These are phyloP conservation scores for Tetrao urogallus DNA, from an alignment of 2,113 vertebrate species.

Conservation along the genomic window DNA sequence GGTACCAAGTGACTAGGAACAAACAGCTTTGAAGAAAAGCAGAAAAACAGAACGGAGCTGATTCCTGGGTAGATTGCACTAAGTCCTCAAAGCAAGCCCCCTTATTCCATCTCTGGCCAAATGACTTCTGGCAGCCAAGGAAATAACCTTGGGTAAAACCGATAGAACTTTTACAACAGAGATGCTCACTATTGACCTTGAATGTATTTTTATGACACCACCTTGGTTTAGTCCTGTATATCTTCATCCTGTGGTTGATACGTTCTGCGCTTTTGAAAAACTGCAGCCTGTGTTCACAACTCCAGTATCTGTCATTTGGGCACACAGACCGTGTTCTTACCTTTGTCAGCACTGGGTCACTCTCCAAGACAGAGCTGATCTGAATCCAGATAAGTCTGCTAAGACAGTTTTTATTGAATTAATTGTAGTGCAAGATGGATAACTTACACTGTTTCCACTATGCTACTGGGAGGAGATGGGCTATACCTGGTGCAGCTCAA, in stretches of 20 bases:
- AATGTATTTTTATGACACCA: conserved; percentile 34
- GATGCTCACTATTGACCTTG: conserved; percentile 5
- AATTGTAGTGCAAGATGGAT: background rate
- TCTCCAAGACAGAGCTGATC: background rate
- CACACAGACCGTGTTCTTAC: fast-evolving
- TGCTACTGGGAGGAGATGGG: background rate
- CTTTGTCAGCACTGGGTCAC: background rate
- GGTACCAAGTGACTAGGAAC: background rate
- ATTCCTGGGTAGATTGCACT: background rate
- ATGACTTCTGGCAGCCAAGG: conserved; percentile 55
- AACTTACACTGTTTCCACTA: background rate
- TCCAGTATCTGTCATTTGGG: background rate
- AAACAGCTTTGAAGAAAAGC: background rate
- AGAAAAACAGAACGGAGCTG: background rate
- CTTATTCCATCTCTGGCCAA: conserved; percentile 15
- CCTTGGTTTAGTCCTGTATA: conserved; percentile 24
- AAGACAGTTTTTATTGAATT: background rate
- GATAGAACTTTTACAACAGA: conserved; percentile 33
- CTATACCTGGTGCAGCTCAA: background rate
- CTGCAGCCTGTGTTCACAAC: background rate
- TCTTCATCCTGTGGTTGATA: conserved; percentile 44
- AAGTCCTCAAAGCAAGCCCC: background rate
- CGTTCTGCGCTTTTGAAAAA: background rate
- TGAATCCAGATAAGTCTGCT: background rate
- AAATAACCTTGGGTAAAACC: conserved; percentile 59